Evolutionary conservation across 2,888 invertebrate species (phyloP), one percentile per base, ranked within the genome.

Genomic region (Oegoconia quadripuncta): DNA sequence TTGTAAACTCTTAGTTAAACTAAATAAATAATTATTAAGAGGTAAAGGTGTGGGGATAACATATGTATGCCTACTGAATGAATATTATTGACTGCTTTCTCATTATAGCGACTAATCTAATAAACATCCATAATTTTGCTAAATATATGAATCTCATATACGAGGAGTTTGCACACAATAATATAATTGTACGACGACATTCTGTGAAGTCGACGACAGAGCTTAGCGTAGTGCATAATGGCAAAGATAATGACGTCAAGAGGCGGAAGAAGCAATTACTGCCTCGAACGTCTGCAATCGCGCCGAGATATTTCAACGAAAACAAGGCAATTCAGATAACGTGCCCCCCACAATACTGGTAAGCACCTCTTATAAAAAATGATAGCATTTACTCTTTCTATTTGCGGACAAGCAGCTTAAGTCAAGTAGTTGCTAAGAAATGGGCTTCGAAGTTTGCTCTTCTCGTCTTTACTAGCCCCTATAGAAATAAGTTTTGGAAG

Each of bases 211-310:
- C 44, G 51, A 55, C 54, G 51, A 44, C 59, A 44, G 55, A 65
- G 65, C 68, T 77, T 69, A 76, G 63, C 64, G 52, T 52, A 65
- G 62, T 74, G 74, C 75, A 78, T 80, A 80, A 79, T 77, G 63
- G 70, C 77, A 74, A 74, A 78, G 74, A 79, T 81, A 79, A 82
- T 80, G 73, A 76, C 71, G 74, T 76, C 77, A 79, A 70, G 74
- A 68, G 65, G 74, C 81, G 80, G 76, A 79, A 81, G 77, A 80
- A 81, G 71, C 81, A 81, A 83, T 83, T 80, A 81, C 73, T 68
- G 57, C 61, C 67, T 64, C 65, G 61, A 27, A 5, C 62, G 62
- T 66, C 66, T 68, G 72, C 74, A 70, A 74, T 77, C 74, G 66
- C 63, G 67, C 42, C 55, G 63, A 59, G 66, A 64, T 67, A 64